These are phyloP conservation scores for Setophaga coronata DNA, from an alignment of 2,113 vertebrate genomes.

Conservation along the genomic window DNA sequence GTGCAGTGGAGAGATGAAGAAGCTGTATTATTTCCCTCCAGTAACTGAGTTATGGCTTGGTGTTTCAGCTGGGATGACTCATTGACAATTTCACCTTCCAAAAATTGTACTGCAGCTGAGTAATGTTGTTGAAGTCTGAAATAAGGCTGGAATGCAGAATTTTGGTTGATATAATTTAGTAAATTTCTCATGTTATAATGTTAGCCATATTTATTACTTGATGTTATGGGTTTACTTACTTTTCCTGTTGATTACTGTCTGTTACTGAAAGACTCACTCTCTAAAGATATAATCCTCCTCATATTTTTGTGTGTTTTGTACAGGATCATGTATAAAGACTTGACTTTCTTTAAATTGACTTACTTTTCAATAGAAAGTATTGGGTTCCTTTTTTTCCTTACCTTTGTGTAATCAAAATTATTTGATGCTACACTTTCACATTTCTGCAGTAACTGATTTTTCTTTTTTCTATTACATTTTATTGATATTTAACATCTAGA, in stretches of 20 bases:
- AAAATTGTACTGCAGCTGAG: neutral
- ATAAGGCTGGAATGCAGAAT: neutral
- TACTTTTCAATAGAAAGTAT: neutral
- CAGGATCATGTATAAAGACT: neutral
- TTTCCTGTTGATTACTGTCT: neutral
- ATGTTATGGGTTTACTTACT: neutral
- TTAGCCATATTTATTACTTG: neutral
- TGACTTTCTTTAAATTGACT: neutral
- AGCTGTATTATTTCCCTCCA: neutral
- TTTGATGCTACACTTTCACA: fast-evolving
- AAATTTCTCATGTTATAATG: neutral
- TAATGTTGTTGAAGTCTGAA: neutral
- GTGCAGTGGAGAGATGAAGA: neutral
- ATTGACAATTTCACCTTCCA: neutral
- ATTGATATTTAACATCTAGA: neutral
- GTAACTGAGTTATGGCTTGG: neutral
- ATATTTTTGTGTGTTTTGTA: neutral
- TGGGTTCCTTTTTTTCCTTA: neutral
- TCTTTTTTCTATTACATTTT: neutral
- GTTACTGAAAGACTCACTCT: neutral
- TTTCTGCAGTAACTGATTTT: neutral
- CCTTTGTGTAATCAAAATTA: neutral
- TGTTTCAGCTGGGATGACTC: neutral
- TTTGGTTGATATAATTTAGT: neutral
- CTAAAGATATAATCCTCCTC: neutral